Evolutionary conservation across 2,113 vertebrate species (phyloP).

Genomic region (Crotalus viridis): DNA sequence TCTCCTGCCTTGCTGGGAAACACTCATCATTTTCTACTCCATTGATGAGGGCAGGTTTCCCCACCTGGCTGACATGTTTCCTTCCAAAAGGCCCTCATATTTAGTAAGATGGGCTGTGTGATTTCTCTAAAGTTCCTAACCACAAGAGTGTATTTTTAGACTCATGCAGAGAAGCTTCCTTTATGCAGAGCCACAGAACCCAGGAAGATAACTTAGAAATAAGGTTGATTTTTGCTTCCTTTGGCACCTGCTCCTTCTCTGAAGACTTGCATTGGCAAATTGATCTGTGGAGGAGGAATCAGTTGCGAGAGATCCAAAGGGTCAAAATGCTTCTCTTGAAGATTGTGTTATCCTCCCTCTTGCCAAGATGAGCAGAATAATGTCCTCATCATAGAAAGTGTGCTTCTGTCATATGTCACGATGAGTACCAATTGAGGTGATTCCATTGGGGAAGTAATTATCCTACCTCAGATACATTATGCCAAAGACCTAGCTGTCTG

Average conservation of each 20-base stretch:
- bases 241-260: not conserved
- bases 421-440: not conserved
- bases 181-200: slow-evolving; percentile 41
- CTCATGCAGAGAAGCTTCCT: slow-evolving; percentile 28
- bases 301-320: not conserved
- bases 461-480: not conserved
- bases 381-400: not conserved
- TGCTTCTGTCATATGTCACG: not conserved
- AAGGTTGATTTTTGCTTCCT: not conserved
- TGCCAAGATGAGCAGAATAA: not conserved
- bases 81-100: slow-evolving; percentile 24
- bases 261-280: not conserved
- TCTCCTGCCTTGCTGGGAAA: slow-evolving; percentile 28
- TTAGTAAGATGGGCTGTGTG: slow-evolving; percentile 37
- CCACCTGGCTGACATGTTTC: slow-evolving; percentile 39
- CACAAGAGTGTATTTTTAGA: slow-evolving; percentile 48
- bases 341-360: not conserved
- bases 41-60: slow-evolving; percentile 41
- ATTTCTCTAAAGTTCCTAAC: slow-evolving; percentile 50
- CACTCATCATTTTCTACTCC: slow-evolving; percentile 34
- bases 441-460: not conserved
- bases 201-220: slow-evolving; percentile 43
- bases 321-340: not conserved
- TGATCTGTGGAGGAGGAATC: not conserved
- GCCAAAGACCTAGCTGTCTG: not conserved